Percentiles rank a stretch among this genome's conserved stretches.
These are phyloP conservation scores for Scytalopus superciliaris DNA, from an alignment of 2,113 vertebrate species.

Conservation along the genomic window DNA sequence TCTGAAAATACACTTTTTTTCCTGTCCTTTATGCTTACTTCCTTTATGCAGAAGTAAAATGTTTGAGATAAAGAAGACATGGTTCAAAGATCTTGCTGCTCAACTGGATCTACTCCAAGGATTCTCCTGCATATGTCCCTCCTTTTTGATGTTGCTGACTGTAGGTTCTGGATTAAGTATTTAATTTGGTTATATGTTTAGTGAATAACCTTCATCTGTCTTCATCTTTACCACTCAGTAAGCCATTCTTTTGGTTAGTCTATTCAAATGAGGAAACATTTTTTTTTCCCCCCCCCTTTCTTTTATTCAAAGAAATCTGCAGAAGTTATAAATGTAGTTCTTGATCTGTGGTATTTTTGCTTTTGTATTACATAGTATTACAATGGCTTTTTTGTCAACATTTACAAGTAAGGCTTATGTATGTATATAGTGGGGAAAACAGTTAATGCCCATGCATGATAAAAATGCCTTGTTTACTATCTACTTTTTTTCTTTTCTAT, in stretches of 20 bases:
- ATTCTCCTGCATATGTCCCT: background rate
- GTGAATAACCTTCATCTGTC: accelerated
- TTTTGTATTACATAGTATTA: background rate
- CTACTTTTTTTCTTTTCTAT: background rate
- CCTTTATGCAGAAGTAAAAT: background rate
- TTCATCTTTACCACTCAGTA: background rate
- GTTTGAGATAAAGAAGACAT: background rate
- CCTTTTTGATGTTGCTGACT: background rate
- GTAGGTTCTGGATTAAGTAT: background rate
- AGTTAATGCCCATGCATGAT: background rate
- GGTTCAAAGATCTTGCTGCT: background rate
- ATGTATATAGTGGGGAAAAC: background rate
- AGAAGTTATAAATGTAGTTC: background rate
- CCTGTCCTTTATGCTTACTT: background rate
- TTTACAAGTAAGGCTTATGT: background rate
- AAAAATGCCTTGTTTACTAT: background rate
- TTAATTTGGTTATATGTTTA: background rate
- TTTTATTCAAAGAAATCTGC: background rate
- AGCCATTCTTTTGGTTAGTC: background rate
- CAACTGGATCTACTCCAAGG: background rate
- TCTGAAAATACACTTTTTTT: background rate
- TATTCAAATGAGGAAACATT: background rate
- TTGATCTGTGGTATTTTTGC: background rate
- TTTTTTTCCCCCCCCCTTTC: accelerated
- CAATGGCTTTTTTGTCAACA: background rate